Conservation (phyloP, 2,888 invertebrate genomes). For the Beris chalybata region DNA sequence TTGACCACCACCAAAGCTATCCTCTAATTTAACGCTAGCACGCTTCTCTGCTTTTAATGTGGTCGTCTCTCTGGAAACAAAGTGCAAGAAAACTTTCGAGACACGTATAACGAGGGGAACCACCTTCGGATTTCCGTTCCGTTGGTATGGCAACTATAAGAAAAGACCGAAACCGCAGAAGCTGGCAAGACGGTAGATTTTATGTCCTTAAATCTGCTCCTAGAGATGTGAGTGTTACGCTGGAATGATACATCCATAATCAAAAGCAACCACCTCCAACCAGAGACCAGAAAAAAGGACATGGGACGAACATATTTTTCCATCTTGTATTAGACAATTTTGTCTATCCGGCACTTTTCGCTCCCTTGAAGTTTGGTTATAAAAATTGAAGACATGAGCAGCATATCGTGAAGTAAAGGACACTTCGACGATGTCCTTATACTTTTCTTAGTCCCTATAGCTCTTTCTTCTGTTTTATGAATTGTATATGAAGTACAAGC, state of each 20-base stretch:
- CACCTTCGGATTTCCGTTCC: conserved; percentile 19
- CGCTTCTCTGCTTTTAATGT: conserved; percentile 30
- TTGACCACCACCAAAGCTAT: conserved; percentile 14
- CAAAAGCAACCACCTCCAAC: too few species aligned
- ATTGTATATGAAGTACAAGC: conserved; percentile 25
- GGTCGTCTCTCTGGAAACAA: conserved; percentile 22
- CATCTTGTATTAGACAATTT: background rate
- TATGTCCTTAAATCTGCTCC: too few species aligned
- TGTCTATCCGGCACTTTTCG: conserved; percentile 1
- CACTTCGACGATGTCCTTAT: too few species aligned
- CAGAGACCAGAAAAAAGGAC: too few species aligned
- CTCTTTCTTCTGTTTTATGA: conserved; percentile 3
- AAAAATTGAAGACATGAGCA: conserved; percentile 8
- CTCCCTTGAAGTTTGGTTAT: conserved; percentile 11
- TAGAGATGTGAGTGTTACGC: too few species aligned
- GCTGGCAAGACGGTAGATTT: too few species aligned
- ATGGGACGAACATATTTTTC: background rate
- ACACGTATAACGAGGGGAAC: conserved; percentile 10
- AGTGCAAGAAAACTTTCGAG: conserved; percentile 26
- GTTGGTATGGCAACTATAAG: background rate
- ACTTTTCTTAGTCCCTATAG: too few species aligned
- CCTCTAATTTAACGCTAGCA: conserved; percentile 32
- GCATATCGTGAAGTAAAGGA: conserved; percentile 1
- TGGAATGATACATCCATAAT: too few species aligned
- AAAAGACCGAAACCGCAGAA: conserved; percentile 9